Evolutionary conservation across 37 sponge, comb jelly and placozoan species (phyloP), one percentile per base, ranked within the genome.

Genomic region (Halichondria panicea): DNA sequence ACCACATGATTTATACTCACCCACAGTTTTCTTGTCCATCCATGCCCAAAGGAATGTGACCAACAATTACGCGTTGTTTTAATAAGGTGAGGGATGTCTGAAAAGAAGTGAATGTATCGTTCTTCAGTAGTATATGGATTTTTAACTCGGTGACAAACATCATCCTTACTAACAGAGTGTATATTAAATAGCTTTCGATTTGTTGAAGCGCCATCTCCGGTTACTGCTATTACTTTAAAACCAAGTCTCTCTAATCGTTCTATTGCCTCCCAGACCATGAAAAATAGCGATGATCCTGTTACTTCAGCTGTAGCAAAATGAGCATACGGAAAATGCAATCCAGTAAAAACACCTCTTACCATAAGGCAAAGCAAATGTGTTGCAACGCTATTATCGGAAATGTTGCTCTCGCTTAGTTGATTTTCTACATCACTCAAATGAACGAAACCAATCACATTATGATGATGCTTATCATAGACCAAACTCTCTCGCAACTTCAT

Each of bases 251-350:
- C 87, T 28, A 86, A 32, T 37, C 57, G 32, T 62, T 72, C 75
- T 6, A 73, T 66, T 41, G 79, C 79, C 34, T 85, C 80, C 86
- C 86, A 85, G 34, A 85, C 30, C 12, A 85, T 85, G 48, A 7
- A 32, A 40, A 43, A 66, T 21, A 86, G 50, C 0, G 31, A 9
- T 24, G 22, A n/a, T 5, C 62, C 81, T 19, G 21, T 66, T 7
- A 86, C 2, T n/a, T n/a, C 32, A 0, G 66, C 28, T 25, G 75
- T 72, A n/a, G 73, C 66, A 45, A 85, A 85, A 38, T 86, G 78
- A 2, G 69, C 75, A 44, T 53, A 80, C 22, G 69, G 80, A 63
- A 86, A 73, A 40, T 55, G 43, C 27, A 78, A 34, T 1, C 66
- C 18, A 31, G 57, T 52, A 42, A 79, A 72, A 1, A 85, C 63